A percentile compares a stretch with the other conserved stretches of the same genome.
Conservation (phyloP, 2,888 invertebrate genomes). For the Nomada goodeniana region DNA sequence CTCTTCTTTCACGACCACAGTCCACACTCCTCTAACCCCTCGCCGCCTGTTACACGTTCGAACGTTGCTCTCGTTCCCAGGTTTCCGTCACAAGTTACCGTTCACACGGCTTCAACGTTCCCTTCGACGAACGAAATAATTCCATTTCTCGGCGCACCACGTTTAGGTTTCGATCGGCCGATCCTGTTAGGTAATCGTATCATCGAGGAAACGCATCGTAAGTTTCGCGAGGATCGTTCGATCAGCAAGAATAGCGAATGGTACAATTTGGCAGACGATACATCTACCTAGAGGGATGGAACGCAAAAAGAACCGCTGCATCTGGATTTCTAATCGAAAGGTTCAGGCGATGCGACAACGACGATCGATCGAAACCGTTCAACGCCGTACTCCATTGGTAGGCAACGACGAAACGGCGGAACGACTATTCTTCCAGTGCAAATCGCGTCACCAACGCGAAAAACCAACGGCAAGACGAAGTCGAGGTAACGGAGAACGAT, state of each 20-base stretch:
- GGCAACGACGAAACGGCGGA: no score
- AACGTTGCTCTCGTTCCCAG: background rate
- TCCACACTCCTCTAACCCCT: slow-evolving; percentile 1
- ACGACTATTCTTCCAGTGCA: no score
- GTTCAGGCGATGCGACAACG: background rate
- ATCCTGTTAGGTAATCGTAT: slow-evolving; percentile 51
- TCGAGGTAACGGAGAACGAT: no score
- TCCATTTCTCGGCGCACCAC: background rate
- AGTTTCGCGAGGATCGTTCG: background rate
- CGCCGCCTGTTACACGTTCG: background rate
- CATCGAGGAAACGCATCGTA: slow-evolving; percentile 40
- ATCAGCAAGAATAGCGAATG: background rate
- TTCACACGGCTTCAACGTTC: background rate
- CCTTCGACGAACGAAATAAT: background rate
- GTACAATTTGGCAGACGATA: background rate
- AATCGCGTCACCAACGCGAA: no score
- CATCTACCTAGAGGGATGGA: background rate
- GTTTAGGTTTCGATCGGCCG: background rate
- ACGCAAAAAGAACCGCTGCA: background rate
- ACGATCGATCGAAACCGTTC: background rate
- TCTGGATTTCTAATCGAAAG: background rate
- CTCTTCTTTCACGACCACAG: background rate
- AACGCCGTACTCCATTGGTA: background rate
- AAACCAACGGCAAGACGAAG: no score
- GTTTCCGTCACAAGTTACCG: background rate